Evolutionary conservation across 1,140 invertebrate species (phyloP), one percentile per base, ranked within the genome.

Genomic region (Pachypsylla venusta): DNA sequence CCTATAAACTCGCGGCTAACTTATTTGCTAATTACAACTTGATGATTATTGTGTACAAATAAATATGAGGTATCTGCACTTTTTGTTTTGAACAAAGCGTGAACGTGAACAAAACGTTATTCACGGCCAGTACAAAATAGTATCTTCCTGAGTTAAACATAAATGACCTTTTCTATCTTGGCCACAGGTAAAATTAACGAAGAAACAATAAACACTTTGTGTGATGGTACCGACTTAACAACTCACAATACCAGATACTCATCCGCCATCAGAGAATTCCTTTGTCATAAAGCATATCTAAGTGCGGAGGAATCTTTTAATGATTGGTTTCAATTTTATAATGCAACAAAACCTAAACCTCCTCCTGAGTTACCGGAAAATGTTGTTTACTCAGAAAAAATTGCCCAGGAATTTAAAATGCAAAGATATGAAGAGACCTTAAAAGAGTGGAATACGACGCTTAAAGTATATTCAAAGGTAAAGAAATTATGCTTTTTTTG

Each of bases 231-330:
- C 16, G 25, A 53, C 19, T 19, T 25, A 13, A 42, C 56, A 24
- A 60, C 42, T 3, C 42, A 48, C 42, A 5, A n/a, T 5, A 10
- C 30, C 7, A n/a, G 42, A n/a, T 19, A 48, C 42, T 53, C 59
- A n/a, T 71, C 75, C 42, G 77, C 79, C 55, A 73, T 89, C 58
- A 78, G 81, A 60, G 85, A 89, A 70, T 83, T 86, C 70, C 71
- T 88, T 13, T 86, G 83, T 67, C 80, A 87, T 62, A 85, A 85
- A 69, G 77, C 82, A 0, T 89, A 89, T 68, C 73, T 89, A 19
- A 82, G 89, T 67, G 89, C 87, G 1, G 77, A 91, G 57, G 88
- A 93, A 70, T 82, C 83, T 39, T 94, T 93, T 73, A 80, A 82
- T 59, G 84, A 88, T 65, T 95, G 92, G 92, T 90, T 90, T 63